Evolutionary conservation across 2,888 invertebrate species (phyloP).

Genomic region (Linyphia triangularis): DNA sequence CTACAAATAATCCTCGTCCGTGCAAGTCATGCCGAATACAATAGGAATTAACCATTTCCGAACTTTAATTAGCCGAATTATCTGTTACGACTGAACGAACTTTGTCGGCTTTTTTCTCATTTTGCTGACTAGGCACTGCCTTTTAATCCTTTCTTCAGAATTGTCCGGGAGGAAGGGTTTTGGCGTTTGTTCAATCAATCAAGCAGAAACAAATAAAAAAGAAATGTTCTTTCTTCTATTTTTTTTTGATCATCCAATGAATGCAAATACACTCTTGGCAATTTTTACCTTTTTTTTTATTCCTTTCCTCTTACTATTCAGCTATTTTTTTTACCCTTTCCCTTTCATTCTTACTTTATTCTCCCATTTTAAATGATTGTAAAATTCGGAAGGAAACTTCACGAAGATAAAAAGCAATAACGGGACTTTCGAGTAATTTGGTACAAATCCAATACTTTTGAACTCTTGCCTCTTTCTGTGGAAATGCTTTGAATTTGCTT

Average conservation of each 20-base stretch:
- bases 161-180: slow-evolving; percentile 16
- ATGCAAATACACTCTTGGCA: slow-evolving; percentile 34
- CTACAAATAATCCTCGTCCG: slow-evolving; percentile 16
- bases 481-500: slow-evolving; percentile 9
- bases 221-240: background rate
- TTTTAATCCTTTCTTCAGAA: slow-evolving; percentile 51
- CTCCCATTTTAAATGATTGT: slow-evolving; percentile 48
- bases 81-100: slow-evolving; percentile 34
- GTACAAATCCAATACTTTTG: slow-evolving; percentile 50
- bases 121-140: slow-evolving; percentile 5
- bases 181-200: slow-evolving; percentile 54
- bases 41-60: slow-evolving; percentile 38
- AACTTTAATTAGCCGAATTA: slow-evolving; percentile 56
- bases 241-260: slow-evolving; percentile 39
- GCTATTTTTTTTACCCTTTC: background rate
- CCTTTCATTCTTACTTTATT: background rate
- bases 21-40: slow-evolving; percentile 15
- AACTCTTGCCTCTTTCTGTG: background rate
- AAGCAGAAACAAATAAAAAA: slow-evolving; percentile 49
- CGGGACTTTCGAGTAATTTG: slow-evolving; percentile 46
- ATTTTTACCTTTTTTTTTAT: background rate
- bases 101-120: slow-evolving; percentile 17
- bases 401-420: slow-evolving; percentile 41
- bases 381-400: slow-evolving; percentile 40
- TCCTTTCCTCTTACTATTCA: slow-evolving; percentile 26